Evolutionary conservation across 2,888 invertebrate genomes (phyloP).

Genomic region (Drosophila testacea): DNA sequence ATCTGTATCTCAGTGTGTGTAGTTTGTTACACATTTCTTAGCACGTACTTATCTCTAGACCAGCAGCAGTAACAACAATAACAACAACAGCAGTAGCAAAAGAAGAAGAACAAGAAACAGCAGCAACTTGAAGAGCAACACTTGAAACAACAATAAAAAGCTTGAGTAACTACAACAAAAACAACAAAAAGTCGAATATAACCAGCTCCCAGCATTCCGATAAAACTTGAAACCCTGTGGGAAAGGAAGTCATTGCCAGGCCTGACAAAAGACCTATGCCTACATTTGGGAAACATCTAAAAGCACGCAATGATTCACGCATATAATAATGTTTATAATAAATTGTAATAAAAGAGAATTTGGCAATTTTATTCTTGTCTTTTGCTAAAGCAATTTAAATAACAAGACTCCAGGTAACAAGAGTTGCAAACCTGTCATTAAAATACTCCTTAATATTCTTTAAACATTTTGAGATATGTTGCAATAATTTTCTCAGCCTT

Average conservation of each 20-base stretch:
- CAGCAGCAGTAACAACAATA: slow-evolving; percentile 33
- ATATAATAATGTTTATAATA: slow-evolving; percentile 31
- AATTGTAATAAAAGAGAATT: slow-evolving; percentile 9
- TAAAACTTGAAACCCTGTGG: slow-evolving; percentile 59
- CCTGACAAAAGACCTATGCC: slow-evolving; percentile 41
- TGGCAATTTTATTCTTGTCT: neutral
- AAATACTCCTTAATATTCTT: too few species aligned
- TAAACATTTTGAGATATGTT: too few species aligned
- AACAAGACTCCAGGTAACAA: too few species aligned
- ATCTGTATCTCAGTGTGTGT: slow-evolving; percentile 48
- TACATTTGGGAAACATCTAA: slow-evolving; percentile 37
- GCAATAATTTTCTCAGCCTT: too few species aligned
- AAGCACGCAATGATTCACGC: slow-evolving; percentile 23
- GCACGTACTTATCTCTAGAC: slow-evolving; percentile 76
- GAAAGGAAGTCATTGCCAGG: slow-evolving; percentile 39
- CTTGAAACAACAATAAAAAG: slow-evolving; percentile 80
- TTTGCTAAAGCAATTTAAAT: too few species aligned
- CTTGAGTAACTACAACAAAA: slow-evolving; percentile 58
- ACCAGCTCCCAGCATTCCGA: slow-evolving; percentile 31
- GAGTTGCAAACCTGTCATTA: too few species aligned
- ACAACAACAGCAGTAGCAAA: slow-evolving; percentile 19
- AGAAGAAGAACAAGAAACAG: neutral
- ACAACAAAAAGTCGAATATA: slow-evolving; percentile 9
- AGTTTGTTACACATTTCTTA: slow-evolving; percentile 79
- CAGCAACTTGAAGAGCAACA: slow-evolving; percentile 46